Base-by-base conservation (phyloP, 1,140 invertebrate species). In the Anoplophora glabripennis region DNA sequence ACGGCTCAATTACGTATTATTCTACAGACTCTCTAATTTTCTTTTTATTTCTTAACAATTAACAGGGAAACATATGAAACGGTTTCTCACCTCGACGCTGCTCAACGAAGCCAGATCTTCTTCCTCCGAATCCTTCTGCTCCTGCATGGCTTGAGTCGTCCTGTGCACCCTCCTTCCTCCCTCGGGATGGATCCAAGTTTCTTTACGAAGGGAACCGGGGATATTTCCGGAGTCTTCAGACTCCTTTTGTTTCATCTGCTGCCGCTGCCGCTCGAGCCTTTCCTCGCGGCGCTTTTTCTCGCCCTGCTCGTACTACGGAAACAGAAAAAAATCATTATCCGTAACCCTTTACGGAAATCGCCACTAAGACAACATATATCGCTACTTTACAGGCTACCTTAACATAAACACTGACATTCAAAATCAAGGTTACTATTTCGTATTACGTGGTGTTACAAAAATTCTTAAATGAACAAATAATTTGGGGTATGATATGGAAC, bases 131-230 rank as follows among this genome's bases (percentile, higher is more conserved):
- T 72, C 15, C 75, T 77, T 74, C 65, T 80, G 57, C 59, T 78
- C 75, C 76, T 79, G 64, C 42, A 83, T 69, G 15, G 81, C 75
- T 45, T 84, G 79, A 14, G 88, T 87, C 12, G 87, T 87, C 55
- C 86, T 79, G 69, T 87, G 82, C 7, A 87, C 75, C 52, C 84
- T 74, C 38, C 81, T 77, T n/a, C 82, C 80, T 3, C 87, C 88
- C 68, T 88, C 86, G 7, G 89, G 88, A 70, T 88, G 84, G 64
- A 92, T 84, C 92, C 92, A 94, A 37, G 89, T 86, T 78, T 94
- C 92, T 59, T 85, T 81, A 44, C 89, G 74, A 41, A 84, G 72
- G 42, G 74, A 76, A 33, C 66, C 69, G 46, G 53, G 64, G 9
- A 48, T 45, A 10, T 48, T 66, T 40, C 51, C 17, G 37, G 47